Evolutionary conservation across 2,113 vertebrate genomes (phyloP), one percentile per base, ranked within the genome.

Genomic region (Tautogolabrus adspersus): DNA sequence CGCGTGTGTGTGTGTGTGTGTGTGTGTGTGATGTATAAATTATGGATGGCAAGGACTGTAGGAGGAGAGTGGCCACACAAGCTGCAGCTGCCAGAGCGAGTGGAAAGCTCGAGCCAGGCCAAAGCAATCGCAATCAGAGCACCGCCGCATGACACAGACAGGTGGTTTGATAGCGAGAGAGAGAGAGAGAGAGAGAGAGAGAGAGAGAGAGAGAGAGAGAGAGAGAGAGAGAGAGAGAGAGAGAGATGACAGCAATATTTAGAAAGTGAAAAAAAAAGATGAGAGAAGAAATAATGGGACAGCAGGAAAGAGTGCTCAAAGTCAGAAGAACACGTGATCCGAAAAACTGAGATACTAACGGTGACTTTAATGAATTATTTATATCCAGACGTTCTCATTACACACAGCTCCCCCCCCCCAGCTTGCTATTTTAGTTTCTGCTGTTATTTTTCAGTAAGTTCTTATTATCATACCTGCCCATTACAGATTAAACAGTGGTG

Each of bases 41-140:
- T 88, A 92, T 92, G 75, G 85, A 91, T 88, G 71, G 81, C 64
- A 11, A 40, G 78, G 64, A 62, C 88, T 73, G 78, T 38, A 78
- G 74, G 75, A 85, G 76, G 75, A 85, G 76, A 88, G 77, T 69
- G 80, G 86, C 88, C 92, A 86, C 90, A 91, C 85, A 89, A 78
- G 61, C 80, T 87, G 76, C 88, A 87, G 84, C 89, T 86, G 85
- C 68, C 64, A 44, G 70, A 87, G 72, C n/a, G 8, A 84, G 79
- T 12, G 38, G 63, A 78, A 69, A 75, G 78, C 58, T 66, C 9
- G 11, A 71, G 68, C 58, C 69, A 83, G 80, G 58, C 84, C 80
- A 75, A 73, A 89, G 83, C 74, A 85, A 86, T 80, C 40, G 26
- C 81, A 76, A 74, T 84, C 79, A 79, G 82, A 88, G 77, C 75